Percentiles rank a stretch among this genome's conserved stretches.
These are phyloP conservation scores for Drosophila malerkotliana DNA, from an alignment of 1,140 invertebrate species.

Conservation along the genomic window DNA sequence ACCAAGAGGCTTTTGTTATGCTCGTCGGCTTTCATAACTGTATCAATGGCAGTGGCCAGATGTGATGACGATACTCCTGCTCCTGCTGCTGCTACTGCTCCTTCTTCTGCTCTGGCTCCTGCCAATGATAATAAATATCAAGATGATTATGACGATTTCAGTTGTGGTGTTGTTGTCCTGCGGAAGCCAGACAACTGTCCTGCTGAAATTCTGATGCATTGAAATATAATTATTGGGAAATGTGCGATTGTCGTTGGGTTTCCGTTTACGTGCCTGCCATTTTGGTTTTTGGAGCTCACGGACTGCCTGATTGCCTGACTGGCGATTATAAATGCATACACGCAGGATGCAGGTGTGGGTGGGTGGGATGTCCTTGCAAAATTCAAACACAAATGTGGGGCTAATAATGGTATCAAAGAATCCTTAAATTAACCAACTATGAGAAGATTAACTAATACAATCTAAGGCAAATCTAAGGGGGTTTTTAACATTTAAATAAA, in stretches of 20 bases:
- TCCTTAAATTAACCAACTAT: too few species aligned
- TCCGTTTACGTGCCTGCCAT: slow-evolving; percentile 70
- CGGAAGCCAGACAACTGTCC: slow-evolving; percentile 77
- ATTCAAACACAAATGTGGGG: slow-evolving; percentile 10
- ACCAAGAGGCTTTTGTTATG: slow-evolving; percentile 54
- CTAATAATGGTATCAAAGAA: slow-evolving; percentile 13
- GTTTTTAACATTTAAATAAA: too few species aligned
- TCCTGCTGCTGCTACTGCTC: slow-evolving; percentile 9
- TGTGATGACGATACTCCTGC: slow-evolving; percentile 26
- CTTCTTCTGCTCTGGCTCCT: slow-evolving; percentile 21
- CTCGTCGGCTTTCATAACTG: slow-evolving; percentile 52
- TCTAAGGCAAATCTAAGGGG: too few species aligned
- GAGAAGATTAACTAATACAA: too few species aligned
- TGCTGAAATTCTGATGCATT: slow-evolving; percentile 79
- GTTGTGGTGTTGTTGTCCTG: slow-evolving; percentile 47
- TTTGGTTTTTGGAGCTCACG: slow-evolving; percentile 22
- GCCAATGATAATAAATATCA: slow-evolving; percentile 23
- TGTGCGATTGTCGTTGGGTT: slow-evolving; percentile 80
- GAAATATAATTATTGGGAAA: slow-evolving; percentile 83
- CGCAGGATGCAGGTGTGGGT: slow-evolving; percentile 3
- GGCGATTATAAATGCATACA: slow-evolving; percentile 38
- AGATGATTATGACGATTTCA: slow-evolving; percentile 23
- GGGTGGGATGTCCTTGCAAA: slow-evolving; percentile 26
- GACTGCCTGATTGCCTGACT: slow-evolving; percentile 1
- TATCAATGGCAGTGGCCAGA: slow-evolving; percentile 43